A percentile compares a stretch with the other conserved stretches of the same genome.
These are phyloP conservation scores for Zoanthus gigantus DNA, from an alignment of 92 coral and sea anemone genomes.

Conservation along the genomic window DNA sequence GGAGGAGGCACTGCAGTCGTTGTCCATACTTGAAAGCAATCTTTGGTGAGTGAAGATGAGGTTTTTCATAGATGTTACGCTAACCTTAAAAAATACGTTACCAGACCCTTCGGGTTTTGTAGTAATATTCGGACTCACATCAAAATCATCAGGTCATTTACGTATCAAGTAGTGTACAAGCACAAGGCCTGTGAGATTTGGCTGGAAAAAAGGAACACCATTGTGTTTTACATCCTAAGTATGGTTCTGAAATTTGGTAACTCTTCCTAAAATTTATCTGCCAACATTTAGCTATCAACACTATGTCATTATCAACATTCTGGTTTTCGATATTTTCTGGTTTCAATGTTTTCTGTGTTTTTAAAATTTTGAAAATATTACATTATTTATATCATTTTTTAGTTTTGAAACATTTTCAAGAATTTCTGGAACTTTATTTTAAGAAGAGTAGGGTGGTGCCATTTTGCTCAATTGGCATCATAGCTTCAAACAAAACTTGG, in stretches of 20 bases:
- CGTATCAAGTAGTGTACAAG: neutral
- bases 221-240: neutral
- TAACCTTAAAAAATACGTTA: neutral
- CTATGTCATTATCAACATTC: neutral
- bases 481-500: neutral
- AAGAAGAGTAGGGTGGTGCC: neutral
- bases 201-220: neutral
- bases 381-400: neutral
- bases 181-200: neutral
- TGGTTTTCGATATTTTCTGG: neutral
- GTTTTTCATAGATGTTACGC: neutral
- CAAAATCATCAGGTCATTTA: neutral
- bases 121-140: neutral
- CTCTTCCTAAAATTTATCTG: neutral
- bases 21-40: constrained; percentile 37
- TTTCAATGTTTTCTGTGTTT: too few relatives aligned
- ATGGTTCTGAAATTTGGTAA: neutral
- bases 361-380: neutral
- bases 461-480: neutral
- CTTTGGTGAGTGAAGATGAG: constrained; percentile 11
- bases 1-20: constrained; percentile 57
- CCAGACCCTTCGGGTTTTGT: too few relatives aligned
- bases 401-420: neutral
- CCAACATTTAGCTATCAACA: neutral
- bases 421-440: neutral